Percentiles rank a stretch among this genome's conserved stretches.
These are phyloP conservation scores for Galagoides demidoff DNA, from an alignment of 2,797 vertebrate species.

Conservation along the genomic window DNA sequence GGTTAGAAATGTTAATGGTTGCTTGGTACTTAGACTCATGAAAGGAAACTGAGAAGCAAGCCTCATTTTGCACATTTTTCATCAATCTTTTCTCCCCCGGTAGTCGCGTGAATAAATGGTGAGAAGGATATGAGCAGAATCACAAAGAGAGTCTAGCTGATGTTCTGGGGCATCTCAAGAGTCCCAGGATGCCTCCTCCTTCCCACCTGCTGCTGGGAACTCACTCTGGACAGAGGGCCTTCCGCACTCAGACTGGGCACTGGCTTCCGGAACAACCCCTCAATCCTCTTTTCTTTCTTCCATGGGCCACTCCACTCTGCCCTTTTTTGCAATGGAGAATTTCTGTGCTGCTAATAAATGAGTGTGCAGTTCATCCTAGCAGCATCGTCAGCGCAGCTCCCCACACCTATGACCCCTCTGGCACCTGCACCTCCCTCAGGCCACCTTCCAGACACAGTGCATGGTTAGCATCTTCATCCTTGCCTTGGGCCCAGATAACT, in stretches of 20 bases:
- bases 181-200: fast-evolving
- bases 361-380: neutral
- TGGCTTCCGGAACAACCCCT: neutral
- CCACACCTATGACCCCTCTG: no score
- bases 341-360: neutral
- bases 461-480: neutral
- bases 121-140: neutral
- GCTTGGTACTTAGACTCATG: neutral
- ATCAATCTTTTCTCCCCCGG: neutral
- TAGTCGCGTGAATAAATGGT: neutral
- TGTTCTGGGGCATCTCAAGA: neutral
- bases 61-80: neutral
- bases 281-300: neutral
- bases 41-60: neutral
- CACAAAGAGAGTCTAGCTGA: neutral
- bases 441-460: neutral
- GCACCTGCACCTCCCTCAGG: neutral
- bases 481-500: neutral
- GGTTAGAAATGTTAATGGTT: neutral
- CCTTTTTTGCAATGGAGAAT: neutral
- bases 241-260: neutral
- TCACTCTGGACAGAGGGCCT: no score
- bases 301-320: neutral
- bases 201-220: fast-evolving
- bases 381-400: fast-evolving